Evolutionary conservation across 2,113 vertebrate species (phyloP), one percentile per base, ranked within the genome.

Genomic region (Amphilophus citrinellus): DNA sequence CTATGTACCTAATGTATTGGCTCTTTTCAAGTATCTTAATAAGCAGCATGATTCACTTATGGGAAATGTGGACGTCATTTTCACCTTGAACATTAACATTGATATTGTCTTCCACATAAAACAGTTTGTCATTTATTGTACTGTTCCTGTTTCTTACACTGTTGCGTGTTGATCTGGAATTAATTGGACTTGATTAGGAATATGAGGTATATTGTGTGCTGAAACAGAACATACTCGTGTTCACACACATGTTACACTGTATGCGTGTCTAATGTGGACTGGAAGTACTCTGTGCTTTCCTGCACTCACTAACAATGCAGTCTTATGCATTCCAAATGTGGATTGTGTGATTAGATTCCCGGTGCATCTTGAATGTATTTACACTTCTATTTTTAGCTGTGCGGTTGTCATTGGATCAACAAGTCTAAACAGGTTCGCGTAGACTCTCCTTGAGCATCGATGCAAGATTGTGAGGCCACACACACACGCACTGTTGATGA

Each of bases 381-480:
- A 47, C 71, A 75, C 57, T 53, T 63, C 62, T 77, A 78, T 71
- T 83, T 79, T 71, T 68, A 81, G 59, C 44, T 39, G 73, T 22
- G 35, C 0, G 8, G 50, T 76, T 82, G 76, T 80, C 68, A 75
- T 68, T 58, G 9, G 37, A 50, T 66, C 10, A n/a, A 27, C 37
- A 63, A 20, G 22, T 61, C 42, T 18, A 57, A 61, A 77, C 11
- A 60, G 57, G 39, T 61, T 59, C 30, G 27, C 42, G 24, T 77
- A 76, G 73, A 63, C 53, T 27, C 79, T 88, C 82, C 79, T 76
- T 71, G 61, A 68, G 11, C 79, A 61, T 77, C 4, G 13, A 73
- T 80, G n/a, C 14, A 24, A 37, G 35, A 76, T 59, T 84, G 44
- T 78, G 1, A 5, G 32, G 83, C 63, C 35, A 35, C 35, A 35